These are phyloP conservation scores for Athalia rosae DNA, from an alignment of 2,888 invertebrate species.

Conservation along the genomic window DNA sequence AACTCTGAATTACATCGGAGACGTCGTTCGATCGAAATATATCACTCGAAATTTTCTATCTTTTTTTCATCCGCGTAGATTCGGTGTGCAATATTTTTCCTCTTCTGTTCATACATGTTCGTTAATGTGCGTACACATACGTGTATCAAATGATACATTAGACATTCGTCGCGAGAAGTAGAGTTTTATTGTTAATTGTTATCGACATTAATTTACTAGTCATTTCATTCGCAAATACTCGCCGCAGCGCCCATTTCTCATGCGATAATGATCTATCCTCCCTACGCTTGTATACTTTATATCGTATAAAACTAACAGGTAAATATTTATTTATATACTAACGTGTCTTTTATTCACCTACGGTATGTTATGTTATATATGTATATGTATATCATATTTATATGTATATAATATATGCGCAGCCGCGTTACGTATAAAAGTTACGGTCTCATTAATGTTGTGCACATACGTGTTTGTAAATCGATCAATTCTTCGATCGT, in stretches of 20 bases:
- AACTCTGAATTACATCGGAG: no score
- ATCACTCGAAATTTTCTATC: no score
- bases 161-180: constrained; percentile 12
- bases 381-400: not conserved
- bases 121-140: no score
- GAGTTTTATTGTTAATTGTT: constrained; percentile 11
- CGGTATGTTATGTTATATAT: not conserved
- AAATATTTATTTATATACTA: not conserved
- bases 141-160: not conserved
- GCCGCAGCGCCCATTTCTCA: constrained; percentile 71
- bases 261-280: constrained; percentile 68
- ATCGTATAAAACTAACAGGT: constrained; percentile 17
- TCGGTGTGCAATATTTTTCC: no score
- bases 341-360: no score
- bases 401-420: not conserved
- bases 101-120: no score
- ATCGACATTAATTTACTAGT: constrained; percentile 19
- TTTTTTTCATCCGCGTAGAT: no score
- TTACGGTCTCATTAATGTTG: no score
- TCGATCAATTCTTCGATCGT: no score
- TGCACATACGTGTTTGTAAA: no score
- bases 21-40: no score
- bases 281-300: constrained; percentile 9
- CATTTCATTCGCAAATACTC: constrained; percentile 60
- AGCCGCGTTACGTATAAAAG: not conserved